Evolutionary conservation across 2,113 vertebrate genomes (phyloP).

Genomic region (Serranochromis macrocephalus): DNA sequence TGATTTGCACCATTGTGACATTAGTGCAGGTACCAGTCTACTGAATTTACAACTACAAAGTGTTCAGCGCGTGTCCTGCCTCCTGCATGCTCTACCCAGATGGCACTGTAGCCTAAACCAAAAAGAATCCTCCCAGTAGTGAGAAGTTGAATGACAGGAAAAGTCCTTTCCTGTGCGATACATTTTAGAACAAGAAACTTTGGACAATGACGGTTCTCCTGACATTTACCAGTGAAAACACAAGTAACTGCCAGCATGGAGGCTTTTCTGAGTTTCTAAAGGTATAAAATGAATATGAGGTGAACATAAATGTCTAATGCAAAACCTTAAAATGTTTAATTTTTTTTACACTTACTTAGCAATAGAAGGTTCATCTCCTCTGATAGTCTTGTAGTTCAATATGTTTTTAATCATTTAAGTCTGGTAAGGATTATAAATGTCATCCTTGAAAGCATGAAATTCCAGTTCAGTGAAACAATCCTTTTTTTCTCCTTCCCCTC

Average conservation of each 20-base stretch:
- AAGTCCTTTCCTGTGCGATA: not conserved
- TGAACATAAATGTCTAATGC: not conserved
- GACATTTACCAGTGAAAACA: not conserved
- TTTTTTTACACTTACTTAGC: fast-evolving
- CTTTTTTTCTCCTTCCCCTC: not conserved
- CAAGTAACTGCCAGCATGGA: not conserved
- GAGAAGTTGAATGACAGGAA: not conserved
- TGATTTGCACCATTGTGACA: not conserved
- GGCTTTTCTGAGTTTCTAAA: not conserved
- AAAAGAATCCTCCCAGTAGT: not conserved
- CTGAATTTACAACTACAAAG: not conserved
- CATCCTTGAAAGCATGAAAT: not conserved
- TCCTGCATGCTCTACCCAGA: not conserved
- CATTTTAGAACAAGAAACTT: not conserved
- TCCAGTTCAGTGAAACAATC: not conserved
- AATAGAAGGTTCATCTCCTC: not conserved
- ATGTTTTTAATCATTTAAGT: not conserved
- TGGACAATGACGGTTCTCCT: not conserved
- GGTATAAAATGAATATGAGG: not conserved
- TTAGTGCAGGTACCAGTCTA: not conserved
- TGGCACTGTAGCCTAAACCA: not conserved
- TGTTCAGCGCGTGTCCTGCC: not conserved
- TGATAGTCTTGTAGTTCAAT: not conserved
- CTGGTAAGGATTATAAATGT: not conserved
- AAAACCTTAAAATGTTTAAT: not conserved